Evolutionary conservation across 92 coral and sea anemone genomes (phyloP).

Genomic region (Epizoanthus rinbou): DNA sequence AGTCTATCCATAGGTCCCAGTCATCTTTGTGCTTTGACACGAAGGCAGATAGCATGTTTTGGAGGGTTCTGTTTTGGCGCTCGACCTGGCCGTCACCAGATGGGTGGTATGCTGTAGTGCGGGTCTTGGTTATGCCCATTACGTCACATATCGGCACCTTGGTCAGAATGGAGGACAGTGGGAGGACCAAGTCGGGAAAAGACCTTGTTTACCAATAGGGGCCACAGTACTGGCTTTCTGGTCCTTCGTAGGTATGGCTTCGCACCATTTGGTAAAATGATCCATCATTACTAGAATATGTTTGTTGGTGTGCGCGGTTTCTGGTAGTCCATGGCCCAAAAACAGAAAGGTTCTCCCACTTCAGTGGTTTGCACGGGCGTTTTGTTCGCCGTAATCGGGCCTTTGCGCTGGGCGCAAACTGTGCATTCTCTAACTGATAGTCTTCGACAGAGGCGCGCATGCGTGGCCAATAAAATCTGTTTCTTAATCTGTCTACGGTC

Average conservation of each 20-base stretch:
- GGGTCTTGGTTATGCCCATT: conserved; percentile 45
- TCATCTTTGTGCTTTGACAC: conserved; percentile 29
- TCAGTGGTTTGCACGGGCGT: conserved; percentile 45
- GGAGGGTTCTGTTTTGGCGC: conserved; percentile 48
- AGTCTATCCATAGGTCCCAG: conserved; percentile 50
- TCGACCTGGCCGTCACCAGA: conserved; percentile 50
- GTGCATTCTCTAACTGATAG: conserved; percentile 38
- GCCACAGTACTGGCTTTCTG: conserved; percentile 25
- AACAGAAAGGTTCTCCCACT: conserved; percentile 62
- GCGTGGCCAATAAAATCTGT: too few relatives aligned
- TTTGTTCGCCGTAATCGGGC: conserved; percentile 30
- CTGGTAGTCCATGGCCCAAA: conserved; percentile 63
- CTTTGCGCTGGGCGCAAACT: conserved; percentile 36
- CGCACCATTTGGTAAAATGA: conserved; percentile 56
- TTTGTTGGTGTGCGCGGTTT: conserved; percentile 43
- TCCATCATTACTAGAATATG: conserved; percentile 54
- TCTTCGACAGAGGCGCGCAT: conserved; percentile 45
- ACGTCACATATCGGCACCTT: conserved; percentile 61
- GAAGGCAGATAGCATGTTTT: conserved; percentile 42
- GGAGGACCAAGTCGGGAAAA: conserved; percentile 55
- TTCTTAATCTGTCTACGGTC: too few relatives aligned
- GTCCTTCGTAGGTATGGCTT: conserved; percentile 45
- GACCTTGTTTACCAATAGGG: conserved; percentile 29
- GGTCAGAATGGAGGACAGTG: conserved; percentile 54
- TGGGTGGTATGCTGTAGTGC: conserved; percentile 54